phyloP scores from a whole-genome alignment of 2,113 vertebrate species.

The Eurystomus gularis region DNA sequence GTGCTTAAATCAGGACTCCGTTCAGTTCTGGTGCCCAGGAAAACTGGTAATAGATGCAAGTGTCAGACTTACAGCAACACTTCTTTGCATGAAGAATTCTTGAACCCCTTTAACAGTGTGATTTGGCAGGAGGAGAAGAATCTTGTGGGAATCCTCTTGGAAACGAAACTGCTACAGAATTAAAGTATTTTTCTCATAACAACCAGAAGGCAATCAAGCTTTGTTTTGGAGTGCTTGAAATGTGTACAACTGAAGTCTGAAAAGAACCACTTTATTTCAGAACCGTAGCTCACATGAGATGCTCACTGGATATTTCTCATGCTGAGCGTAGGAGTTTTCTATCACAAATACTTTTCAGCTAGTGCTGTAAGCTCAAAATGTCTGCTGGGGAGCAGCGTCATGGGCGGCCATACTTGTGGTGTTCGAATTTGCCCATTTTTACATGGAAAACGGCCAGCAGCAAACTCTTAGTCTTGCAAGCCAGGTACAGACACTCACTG shows the following conservation, averaged over 20 bases:
- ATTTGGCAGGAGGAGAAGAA: neutral
- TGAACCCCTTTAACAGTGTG: neutral
- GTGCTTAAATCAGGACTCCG: neutral
- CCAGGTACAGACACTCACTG: neutral
- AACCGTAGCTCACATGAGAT: neutral
- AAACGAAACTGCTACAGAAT: neutral
- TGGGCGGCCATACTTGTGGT: neutral
- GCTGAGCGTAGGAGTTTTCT: neutral
- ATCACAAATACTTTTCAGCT: neutral
- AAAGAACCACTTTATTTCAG: neutral
- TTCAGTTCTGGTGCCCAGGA: neutral
- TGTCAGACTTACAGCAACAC: neutral
- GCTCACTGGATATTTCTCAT: neutral
- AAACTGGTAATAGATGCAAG: neutral
- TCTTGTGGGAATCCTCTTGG: neutral
- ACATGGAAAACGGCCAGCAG: neutral
- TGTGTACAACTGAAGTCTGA: neutral
- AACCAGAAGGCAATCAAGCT: neutral
- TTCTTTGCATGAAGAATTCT: neutral
- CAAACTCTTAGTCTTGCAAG: neutral
- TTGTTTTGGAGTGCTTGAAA: neutral
- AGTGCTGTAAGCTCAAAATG: neutral
- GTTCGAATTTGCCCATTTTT: neutral
- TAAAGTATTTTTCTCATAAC: neutral
- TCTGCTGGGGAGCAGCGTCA: neutral